phyloP scores from a whole-genome alignment of 23 tunicate genomes.

The Halocynthia roretzi region DNA sequence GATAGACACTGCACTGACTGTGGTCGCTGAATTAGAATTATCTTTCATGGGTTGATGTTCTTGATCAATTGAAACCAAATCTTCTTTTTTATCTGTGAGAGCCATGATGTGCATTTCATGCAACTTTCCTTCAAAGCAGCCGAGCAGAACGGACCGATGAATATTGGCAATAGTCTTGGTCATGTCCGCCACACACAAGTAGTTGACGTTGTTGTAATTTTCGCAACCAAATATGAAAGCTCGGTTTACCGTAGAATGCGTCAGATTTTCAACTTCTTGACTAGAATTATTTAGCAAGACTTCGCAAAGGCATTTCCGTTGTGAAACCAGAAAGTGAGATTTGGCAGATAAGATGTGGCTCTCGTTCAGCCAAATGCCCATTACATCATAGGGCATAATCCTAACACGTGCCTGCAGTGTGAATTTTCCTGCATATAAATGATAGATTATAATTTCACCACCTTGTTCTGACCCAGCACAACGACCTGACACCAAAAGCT shows the following conservation, averaged over 20 bases:
- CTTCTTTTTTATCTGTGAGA: too few relatives aligned
- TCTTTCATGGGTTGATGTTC: too few relatives aligned
- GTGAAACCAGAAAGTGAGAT: constrained; percentile 21
- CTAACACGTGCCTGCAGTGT: constrained; percentile 56
- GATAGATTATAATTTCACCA: constrained; percentile 74
- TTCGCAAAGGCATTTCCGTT: constrained; percentile 57
- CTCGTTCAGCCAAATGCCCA: constrained; percentile 87
- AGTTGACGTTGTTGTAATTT: constrained; percentile 51
- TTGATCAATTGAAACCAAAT: too few relatives aligned
- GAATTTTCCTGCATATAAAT: constrained; percentile 45
- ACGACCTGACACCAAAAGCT: constrained; percentile 76
- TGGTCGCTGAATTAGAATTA: too few relatives aligned
- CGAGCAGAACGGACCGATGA: background rate
- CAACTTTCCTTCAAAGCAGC: background rate
- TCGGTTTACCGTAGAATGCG: constrained; percentile 63
- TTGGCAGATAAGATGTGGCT: constrained; percentile 57
- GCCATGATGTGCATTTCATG: constrained; percentile 31
- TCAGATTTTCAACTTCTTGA: constrained; percentile 61
- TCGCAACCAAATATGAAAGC: constrained; percentile 45
- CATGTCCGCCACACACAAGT: constrained; percentile 65
- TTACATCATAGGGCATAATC: constrained; percentile 66
- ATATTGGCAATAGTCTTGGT: constrained; percentile 35
- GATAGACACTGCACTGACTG: too few relatives aligned
- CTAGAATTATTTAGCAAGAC: constrained; percentile 67
- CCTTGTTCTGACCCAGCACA: constrained; percentile 60